Base-by-base conservation (phyloP, 2,113 vertebrate species). In the Guaruba guarouba region DNA sequence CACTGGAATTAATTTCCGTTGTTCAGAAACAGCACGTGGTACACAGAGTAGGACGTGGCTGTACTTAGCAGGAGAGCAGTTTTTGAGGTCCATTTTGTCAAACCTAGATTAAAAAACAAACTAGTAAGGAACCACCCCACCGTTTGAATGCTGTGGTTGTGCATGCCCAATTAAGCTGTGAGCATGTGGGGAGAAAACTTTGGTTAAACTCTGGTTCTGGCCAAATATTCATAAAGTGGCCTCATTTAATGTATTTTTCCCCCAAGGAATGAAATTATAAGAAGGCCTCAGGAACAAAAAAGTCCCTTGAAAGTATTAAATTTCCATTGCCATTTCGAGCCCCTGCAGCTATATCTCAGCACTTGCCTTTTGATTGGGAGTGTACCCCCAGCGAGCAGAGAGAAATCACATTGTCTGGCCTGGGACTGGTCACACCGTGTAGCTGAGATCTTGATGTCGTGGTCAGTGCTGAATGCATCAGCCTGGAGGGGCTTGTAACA, bases 361-460 rank as follows among this genome's bases (percentile, higher is more conserved):
- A 31, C 37, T 52, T 86, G 29, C 12, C 61, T 79, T 89, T 86
- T 78, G 51, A 81, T 82, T 63, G 29, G 24, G 31, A 88, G 25
- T 8, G 5, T 55, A 46, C 23, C 29, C 10, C 4, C 31, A 82
- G 17, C 1, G 3, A 91, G 49, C 70, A 82, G 29, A 85, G 44
- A 27, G 37, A 66, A 85, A 39, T 89, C 51, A 52, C 49, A 15
- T 92, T 18, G 22, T 76, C 41, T 35, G 16, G 13, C 49, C 71
- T 62, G 79, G 12, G 39, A 83, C 18, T 0, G 3, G 43, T 90
- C 43, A 63, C 16, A 19, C 59, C 0, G 0, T 1, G 1, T 57
- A 81, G 39, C 41, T 61, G 41, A 63, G 44, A 51, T 86, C 92
- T 78, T 86, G 79, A 41, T 6, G 0, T 1, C 6, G 16, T 7